Percentiles rank a stretch among this genome's conserved stretches.
phyloP scores from a whole-genome alignment of 1,140 invertebrate genomes.

The Solen grandis region DNA sequence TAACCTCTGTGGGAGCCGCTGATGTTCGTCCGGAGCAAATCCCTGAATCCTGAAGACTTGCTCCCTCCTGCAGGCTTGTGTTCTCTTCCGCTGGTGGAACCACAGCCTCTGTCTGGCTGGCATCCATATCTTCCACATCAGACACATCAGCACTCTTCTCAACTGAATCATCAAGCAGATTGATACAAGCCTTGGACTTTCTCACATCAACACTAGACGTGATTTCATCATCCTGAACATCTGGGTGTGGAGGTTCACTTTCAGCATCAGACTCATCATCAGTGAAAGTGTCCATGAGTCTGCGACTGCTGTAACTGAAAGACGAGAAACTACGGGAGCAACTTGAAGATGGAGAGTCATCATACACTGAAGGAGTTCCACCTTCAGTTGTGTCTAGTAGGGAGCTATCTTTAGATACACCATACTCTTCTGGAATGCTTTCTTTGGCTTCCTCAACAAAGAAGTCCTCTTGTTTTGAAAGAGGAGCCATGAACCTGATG shows the following conservation, averaged over 20 bases:
- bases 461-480: conserved; percentile 81
- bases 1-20: conserved; percentile 12
- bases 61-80: not conserved
- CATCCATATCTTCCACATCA: not conserved
- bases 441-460: conserved; percentile 71
- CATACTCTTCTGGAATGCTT: conserved; percentile 34
- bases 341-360: not conserved
- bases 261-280: conserved; percentile 42
- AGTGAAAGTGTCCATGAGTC: conserved; percentile 7
- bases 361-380: not conserved
- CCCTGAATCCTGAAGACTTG: conserved; percentile 34
- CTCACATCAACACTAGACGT: conserved; percentile 38
- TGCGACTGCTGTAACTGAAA: conserved; percentile 40
- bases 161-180: conserved; percentile 35
- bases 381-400: conserved; percentile 2
- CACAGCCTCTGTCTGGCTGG: not conserved
- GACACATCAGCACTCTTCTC: not conserved
- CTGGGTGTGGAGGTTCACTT: not conserved
- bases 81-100: too few relatives aligned
- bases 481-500: conserved; percentile 81
- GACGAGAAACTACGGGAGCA: conserved; percentile 20
- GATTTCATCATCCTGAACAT: conserved; percentile 43
- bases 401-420: not conserved
- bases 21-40: conserved; percentile 40
- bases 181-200: conserved; percentile 44